Conservation (phyloP, 2,113 vertebrate species). For the Deroptyus accipitrinus region DNA sequence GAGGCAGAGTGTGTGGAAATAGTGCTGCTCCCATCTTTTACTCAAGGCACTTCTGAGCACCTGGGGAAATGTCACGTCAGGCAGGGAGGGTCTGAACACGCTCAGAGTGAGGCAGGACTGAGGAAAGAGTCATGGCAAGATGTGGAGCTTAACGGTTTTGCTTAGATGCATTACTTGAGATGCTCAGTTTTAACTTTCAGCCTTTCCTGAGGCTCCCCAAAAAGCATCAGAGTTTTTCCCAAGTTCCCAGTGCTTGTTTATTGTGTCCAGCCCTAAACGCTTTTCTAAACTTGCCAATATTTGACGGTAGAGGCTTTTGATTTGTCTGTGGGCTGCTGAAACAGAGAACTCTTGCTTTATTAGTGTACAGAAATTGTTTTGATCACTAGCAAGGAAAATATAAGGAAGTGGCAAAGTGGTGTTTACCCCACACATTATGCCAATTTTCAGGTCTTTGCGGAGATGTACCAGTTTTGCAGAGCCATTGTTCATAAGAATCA, state of each 20-base stretch:
- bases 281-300: background rate
- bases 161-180: background rate
- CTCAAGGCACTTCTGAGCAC: background rate
- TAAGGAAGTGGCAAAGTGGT: background rate
- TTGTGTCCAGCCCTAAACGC: accelerated
- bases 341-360: background rate
- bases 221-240: background rate
- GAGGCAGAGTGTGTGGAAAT: conserved; percentile 9
- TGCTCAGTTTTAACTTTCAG: background rate
- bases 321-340: background rate
- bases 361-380: background rate
- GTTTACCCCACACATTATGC: background rate
- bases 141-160: accelerated
- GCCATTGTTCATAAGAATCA: background rate
- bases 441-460: background rate
- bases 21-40: background rate
- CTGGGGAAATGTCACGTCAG: background rate
- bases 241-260: background rate
- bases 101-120: background rate
- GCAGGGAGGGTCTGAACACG: background rate
- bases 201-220: background rate
- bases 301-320: background rate
- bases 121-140: background rate
- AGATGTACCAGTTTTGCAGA: background rate
- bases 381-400: background rate